These are phyloP conservation scores for Myotis yumanensis DNA, from an alignment of 2,113 vertebrate genomes.

Conservation along the genomic window DNA sequence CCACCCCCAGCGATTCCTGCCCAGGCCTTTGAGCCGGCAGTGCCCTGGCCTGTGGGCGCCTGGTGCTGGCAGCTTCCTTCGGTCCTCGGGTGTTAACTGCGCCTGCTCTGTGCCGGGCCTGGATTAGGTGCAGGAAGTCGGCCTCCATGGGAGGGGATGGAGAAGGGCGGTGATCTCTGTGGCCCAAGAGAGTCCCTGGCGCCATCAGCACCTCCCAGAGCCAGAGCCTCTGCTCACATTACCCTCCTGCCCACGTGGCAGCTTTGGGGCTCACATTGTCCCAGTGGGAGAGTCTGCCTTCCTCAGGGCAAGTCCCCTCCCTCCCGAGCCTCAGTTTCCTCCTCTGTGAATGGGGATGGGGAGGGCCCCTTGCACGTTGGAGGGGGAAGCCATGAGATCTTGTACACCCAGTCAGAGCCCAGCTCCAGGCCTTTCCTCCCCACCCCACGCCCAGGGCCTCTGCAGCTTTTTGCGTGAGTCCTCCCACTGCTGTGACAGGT, in stretches of 20 bases:
- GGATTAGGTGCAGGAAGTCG: neutral
- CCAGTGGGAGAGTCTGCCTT: neutral
- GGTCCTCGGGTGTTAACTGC: neutral
- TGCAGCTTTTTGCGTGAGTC: neutral
- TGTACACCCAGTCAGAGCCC: too few species aligned
- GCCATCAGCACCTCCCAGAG: neutral
- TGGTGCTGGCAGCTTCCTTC: neutral
- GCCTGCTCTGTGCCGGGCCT: neutral
- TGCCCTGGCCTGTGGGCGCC: neutral
- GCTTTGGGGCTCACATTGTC: neutral
- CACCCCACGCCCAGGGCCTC: neutral
- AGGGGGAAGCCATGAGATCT: neutral
- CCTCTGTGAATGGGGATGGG: neutral
- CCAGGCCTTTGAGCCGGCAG: neutral
- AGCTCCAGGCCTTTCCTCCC: neutral
- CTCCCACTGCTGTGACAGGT: neutral
- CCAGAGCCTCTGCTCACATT: neutral
- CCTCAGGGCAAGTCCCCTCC: neutral
- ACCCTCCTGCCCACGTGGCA: neutral
- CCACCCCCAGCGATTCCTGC: neutral
- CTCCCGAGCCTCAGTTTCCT: neutral
- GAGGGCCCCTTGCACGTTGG: neutral
- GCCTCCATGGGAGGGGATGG: neutral
- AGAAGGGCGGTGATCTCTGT: neutral
- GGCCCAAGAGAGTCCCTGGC: neutral